Evolutionary conservation across 1,140 invertebrate species (phyloP), one percentile per base, ranked within the genome.

Genomic region (Bombus fervidus): DNA sequence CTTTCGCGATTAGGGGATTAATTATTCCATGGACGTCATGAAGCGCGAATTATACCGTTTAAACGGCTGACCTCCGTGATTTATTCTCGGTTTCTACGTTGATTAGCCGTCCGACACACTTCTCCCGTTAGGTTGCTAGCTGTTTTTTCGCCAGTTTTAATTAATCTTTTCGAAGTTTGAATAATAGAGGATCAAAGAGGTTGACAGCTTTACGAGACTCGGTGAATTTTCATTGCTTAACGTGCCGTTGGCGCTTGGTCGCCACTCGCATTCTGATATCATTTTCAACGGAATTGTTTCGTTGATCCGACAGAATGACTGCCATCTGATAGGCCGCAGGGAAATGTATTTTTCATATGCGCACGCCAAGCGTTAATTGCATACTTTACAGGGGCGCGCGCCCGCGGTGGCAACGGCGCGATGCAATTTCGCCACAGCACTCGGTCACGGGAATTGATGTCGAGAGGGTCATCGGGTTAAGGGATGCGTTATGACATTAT

Each of bases 1-100:
- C 79, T 88, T 83, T 83, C 83, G 75, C 88, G 90, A 93, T 93
- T 92, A 91, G 89, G 74, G 82, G 86, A 93, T 93, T 91, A 93
- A 93, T 93, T 93, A 93, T 93, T 92, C 86, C 83, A 81, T 66
- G 84, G 72, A 73, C 79, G 79, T 37, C 69, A 31, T 64, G 82
- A 34, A 57, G 82, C 71, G 64, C 77, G 72, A 76, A 81, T 85
- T 80, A 59, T 78, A 43, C 68, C 76, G 68, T 85, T 85, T 80
- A 85, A 76, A 80, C 41, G 53, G 83, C 41, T 25, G 15, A 59
- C 76, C 31, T 69, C 57, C 53, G 57, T 72, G 76, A 85, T 85
- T 85, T 78, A 85, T 85, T 72, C 73, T 37, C 15, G 28, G 68
- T 34, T 31, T 22, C 47, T 18, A 6, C 64, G 76, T 80, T 85